These are phyloP conservation scores for Acronicta alni DNA, from an alignment of 2,888 invertebrate genomes.

Conservation along the genomic window DNA sequence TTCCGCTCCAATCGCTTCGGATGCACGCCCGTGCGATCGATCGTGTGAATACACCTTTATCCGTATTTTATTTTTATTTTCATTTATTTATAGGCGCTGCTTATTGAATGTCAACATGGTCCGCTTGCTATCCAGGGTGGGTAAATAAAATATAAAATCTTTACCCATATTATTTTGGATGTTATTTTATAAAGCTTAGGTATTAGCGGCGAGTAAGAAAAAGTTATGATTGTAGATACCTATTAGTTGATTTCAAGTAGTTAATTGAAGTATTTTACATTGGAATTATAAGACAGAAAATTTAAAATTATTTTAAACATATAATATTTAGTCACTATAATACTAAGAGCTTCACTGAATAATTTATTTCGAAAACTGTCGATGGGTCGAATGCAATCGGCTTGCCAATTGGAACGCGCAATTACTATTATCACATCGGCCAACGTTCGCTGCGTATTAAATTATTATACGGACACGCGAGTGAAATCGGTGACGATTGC, in stretches of 20 bases:
- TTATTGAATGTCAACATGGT: constrained; percentile 50
- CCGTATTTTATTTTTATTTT: constrained; percentile 72
- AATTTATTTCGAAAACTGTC: constrained; percentile 32
- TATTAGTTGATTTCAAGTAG: too few species aligned
- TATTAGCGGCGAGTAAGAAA: too few species aligned
- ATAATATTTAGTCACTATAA: constrained; percentile 38
- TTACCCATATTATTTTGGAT: neutral
- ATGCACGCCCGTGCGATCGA: constrained; percentile 79
- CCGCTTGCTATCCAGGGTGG: constrained; percentile 33
- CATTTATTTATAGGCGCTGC: constrained; percentile 62
- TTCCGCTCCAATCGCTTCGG: constrained; percentile 83
- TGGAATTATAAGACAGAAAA: neutral
- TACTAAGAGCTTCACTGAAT: constrained; percentile 17
- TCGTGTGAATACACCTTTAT: constrained; percentile 83
- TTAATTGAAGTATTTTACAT: too few species aligned
- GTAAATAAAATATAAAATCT: constrained; percentile 29
- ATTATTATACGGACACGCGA: constrained; percentile 55
- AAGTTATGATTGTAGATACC: too few species aligned
- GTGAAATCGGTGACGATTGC: constrained; percentile 36
- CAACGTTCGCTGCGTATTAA: constrained; percentile 58
- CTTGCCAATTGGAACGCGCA: constrained; percentile 54
- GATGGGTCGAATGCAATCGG: constrained; percentile 23
- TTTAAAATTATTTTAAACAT: constrained; percentile 11
- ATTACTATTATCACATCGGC: constrained; percentile 67
- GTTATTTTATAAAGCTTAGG: too few species aligned